These are phyloP conservation scores for Sweltsa coloradensis DNA, from an alignment of 1,140 invertebrate genomes.

Conservation along the genomic window DNA sequence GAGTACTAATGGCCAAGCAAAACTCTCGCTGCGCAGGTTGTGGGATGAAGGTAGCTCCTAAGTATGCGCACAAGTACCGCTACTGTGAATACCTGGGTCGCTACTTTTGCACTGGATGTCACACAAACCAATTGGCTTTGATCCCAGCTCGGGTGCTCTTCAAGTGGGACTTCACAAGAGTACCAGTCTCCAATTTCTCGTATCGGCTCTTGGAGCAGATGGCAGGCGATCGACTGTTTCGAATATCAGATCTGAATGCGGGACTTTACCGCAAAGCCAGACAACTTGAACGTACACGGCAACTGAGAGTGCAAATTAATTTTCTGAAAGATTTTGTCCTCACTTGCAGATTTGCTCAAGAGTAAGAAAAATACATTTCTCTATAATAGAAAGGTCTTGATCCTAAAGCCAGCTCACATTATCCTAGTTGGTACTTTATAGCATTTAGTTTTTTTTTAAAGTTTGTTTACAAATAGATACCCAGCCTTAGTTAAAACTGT, in stretches of 20 bases:
- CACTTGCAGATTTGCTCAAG: slow-evolving; percentile 46
- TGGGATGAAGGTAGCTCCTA: slow-evolving; percentile 61
- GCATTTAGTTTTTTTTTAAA: not conserved
- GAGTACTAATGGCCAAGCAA: slow-evolving; percentile 56
- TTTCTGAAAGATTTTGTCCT: slow-evolving; percentile 56
- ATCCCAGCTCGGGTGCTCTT: slow-evolving; percentile 68
- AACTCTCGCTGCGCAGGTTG: slow-evolving; percentile 77
- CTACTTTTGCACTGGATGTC: slow-evolving; percentile 83
- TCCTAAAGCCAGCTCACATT: not conserved
- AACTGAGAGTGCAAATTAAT: slow-evolving; percentile 48
- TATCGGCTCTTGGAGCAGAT: slow-evolving; percentile 65
- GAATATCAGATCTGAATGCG: slow-evolving; percentile 57
- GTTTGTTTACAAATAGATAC: not conserved
- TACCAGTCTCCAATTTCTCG: slow-evolving; percentile 68
- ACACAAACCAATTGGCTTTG: slow-evolving; percentile 57
- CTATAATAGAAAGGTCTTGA: not conserved
- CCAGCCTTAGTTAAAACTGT: not conserved
- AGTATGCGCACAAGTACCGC: slow-evolving; percentile 56
- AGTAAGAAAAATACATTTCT: slow-evolving; percentile 32
- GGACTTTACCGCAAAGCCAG: slow-evolving; percentile 48
- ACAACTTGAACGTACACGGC: slow-evolving; percentile 43
- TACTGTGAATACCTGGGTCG: slow-evolving; percentile 80
- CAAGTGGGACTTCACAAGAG: slow-evolving; percentile 61
- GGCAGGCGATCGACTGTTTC: slow-evolving; percentile 64
- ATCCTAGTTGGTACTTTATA: not conserved